phyloP scores from a whole-genome alignment of 2,797 vertebrate genomes.

The Helarctos malayanus region DNA sequence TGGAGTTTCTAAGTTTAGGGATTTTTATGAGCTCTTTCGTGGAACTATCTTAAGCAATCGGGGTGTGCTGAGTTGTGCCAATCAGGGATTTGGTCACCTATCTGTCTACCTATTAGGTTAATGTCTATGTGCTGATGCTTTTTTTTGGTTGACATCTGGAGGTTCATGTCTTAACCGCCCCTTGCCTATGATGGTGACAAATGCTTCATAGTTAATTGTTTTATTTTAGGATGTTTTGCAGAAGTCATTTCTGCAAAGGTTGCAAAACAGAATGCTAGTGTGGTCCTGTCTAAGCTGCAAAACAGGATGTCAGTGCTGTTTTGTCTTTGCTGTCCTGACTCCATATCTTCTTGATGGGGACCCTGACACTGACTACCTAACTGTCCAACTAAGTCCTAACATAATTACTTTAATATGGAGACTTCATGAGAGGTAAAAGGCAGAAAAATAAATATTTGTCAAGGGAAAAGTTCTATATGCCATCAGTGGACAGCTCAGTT shows the following conservation, averaged over 20 bases:
- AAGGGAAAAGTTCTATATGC: neutral
- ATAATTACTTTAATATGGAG: neutral
- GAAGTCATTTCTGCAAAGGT: neutral
- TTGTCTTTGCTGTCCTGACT: neutral
- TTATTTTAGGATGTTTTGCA: neutral
- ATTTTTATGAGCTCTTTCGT: neutral
- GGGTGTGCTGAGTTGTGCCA: neutral
- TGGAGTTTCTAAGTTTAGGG: neutral
- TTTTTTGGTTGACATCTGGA: neutral
- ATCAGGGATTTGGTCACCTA: neutral
- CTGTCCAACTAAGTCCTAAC: neutral
- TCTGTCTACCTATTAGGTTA: neutral
- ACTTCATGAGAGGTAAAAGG: constrained; percentile 36
- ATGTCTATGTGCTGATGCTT: neutral
- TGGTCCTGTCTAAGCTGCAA: neutral
- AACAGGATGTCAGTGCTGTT: neutral
- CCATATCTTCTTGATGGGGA: neutral
- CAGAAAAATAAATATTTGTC: constrained; percentile 42
- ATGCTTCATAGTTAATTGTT: neutral
- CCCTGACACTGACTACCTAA: neutral
- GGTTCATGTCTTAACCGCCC: neutral
- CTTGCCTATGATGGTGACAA: neutral
- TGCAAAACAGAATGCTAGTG: neutral
- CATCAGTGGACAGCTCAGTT: neutral
- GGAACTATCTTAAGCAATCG: neutral